A percentile compares a stretch with the other conserved stretches of the same genome.
phyloP scores from a whole-genome alignment of 92 coral and sea anemone species.

The Ricordea florida region DNA sequence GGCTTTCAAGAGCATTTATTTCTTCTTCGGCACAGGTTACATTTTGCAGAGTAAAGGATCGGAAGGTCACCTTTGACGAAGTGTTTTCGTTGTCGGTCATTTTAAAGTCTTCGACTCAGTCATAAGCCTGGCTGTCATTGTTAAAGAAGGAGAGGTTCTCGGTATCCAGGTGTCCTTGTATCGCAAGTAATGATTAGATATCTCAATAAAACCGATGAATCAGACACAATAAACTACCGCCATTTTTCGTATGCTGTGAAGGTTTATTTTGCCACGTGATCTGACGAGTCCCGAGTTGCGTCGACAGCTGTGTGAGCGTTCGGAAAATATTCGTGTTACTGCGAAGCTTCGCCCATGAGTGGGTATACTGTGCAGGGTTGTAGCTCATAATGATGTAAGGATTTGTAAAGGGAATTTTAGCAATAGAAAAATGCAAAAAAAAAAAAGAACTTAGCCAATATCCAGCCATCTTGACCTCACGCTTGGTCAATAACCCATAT shows the following conservation, averaged over 20 bases:
- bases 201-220: neutral
- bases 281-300: neutral
- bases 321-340: no score
- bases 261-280: conserved; percentile 83
- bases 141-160: neutral
- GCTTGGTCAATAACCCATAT: no score
- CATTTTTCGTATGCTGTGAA: conserved; percentile 38
- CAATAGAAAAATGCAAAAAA: no score
- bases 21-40: conserved; percentile 83
- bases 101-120: neutral
- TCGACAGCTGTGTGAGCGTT: no score
- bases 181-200: neutral
- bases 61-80: conserved; percentile 5
- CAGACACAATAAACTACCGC: conserved; percentile 26
- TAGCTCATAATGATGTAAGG: no score
- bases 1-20: conserved; percentile 67
- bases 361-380: no score
- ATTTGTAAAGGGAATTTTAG: no score
- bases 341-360: no score
- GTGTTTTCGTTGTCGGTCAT: conserved; percentile 20
- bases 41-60: conserved; percentile 33
- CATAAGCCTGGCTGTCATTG: conserved; percentile 11
- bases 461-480: no score
- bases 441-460: no score
- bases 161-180: conserved; percentile 17